Evolutionary conservation across 2,888 invertebrate species (phyloP).

Genomic region (Crioceris asparagi): DNA sequence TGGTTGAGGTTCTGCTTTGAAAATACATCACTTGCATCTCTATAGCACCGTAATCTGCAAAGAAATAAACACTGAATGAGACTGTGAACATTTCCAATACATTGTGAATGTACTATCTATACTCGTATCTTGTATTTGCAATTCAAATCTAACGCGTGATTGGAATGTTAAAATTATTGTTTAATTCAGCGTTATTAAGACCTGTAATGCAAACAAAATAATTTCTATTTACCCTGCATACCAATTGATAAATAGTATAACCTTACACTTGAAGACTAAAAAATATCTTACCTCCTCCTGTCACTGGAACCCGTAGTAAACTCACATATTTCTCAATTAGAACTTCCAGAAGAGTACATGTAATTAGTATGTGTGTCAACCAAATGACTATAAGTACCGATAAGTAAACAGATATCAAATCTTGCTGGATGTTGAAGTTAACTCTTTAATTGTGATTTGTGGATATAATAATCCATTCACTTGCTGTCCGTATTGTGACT

Average conservation of each 20-base stretch:
- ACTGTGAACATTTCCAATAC: not conserved
- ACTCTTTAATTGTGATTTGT: too few species aligned
- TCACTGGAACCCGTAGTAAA: too few species aligned
- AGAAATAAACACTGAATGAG: slow-evolving; percentile 2
- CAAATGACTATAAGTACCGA: too few species aligned
- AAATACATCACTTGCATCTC: slow-evolving; percentile 28
- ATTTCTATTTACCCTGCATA: slow-evolving; percentile 15
- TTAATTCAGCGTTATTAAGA: slow-evolving; percentile 15
- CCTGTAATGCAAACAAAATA: slow-evolving; percentile 24
- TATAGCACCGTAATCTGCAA: slow-evolving; percentile 7
- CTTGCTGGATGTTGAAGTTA: too few species aligned
- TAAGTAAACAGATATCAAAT: too few species aligned
- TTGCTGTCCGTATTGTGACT: too few species aligned
- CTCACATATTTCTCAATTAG: too few species aligned
- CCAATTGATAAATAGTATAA: slow-evolving; percentile 16
- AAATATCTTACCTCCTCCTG: not conserved
- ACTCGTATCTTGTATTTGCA: slow-evolving; percentile 10
- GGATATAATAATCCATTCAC: too few species aligned
- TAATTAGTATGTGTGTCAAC: too few species aligned
- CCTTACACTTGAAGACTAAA: slow-evolving; percentile 3
- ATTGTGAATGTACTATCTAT: not conserved
- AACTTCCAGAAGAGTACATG: too few species aligned
- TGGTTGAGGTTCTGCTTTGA: slow-evolving; percentile 10
- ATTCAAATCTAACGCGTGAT: slow-evolving; percentile 7
- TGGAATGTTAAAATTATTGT: slow-evolving; percentile 14